Evolutionary conservation across 2,113 vertebrate genomes (phyloP).

Genomic region (Parotia lawesii): DNA sequence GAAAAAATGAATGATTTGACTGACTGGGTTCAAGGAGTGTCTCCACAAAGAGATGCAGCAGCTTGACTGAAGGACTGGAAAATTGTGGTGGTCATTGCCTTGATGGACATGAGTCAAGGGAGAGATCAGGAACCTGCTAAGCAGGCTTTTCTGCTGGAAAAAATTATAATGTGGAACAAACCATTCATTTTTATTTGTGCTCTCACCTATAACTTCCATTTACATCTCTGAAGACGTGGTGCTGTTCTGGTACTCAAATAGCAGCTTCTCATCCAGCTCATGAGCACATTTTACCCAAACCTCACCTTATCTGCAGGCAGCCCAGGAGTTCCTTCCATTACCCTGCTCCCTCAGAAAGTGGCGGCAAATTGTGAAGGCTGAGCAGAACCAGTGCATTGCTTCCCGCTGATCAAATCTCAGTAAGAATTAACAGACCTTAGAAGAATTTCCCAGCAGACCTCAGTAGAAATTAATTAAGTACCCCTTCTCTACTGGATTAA

Average conservation of each 20-base stretch:
- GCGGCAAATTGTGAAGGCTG: not conserved
- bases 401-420: constrained; percentile 46
- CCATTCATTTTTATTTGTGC: not conserved
- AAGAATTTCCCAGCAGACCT: constrained; percentile 57
- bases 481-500: constrained; percentile 25
- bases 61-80: not conserved
- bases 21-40: not conserved
- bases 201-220: constrained; percentile 17
- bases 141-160: constrained; percentile 5
- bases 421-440: constrained; percentile 60
- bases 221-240: not conserved
- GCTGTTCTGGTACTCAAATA: not conserved
- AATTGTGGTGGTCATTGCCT: not conserved
- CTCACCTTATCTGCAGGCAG: not conserved
- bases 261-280: not conserved
- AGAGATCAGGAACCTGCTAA: not conserved
- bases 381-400: not conserved
- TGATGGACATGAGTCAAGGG: not conserved
- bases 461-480: constrained; percentile 42
- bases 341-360: not conserved
- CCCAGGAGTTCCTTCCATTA: not conserved
- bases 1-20: not conserved
- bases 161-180: not conserved
- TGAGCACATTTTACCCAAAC: not conserved
- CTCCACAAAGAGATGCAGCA: not conserved